Percentiles rank a stretch among this genome's conserved stretches.
phyloP scores from a whole-genome alignment of 2,113 vertebrate genomes.

The Crotalus horridus region DNA sequence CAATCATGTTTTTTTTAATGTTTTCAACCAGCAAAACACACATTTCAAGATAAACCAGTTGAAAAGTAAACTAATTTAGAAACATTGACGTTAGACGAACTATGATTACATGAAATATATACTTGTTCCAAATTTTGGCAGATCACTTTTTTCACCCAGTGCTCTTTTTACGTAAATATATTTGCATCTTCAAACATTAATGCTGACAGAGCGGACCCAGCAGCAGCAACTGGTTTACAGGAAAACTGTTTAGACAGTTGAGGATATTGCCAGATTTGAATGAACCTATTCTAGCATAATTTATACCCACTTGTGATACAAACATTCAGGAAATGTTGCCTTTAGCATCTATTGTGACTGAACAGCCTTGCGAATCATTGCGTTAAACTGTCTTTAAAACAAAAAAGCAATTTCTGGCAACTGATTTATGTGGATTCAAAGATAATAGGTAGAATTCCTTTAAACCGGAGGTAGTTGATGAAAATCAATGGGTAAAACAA shows the following conservation, averaged over 20 bases:
- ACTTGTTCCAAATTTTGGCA: neutral
- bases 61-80: neutral
- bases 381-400: rapidly evolving
- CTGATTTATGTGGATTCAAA: rapidly evolving
- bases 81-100: neutral
- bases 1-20: neutral
- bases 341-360: neutral
- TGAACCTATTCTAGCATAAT: neutral
- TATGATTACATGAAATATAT: neutral
- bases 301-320: rapidly evolving
- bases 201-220: conserved; percentile 27
- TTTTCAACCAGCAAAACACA: neutral
- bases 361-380: rapidly evolving
- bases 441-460: neutral
- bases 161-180: neutral
- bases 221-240: neutral
- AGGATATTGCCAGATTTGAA: neutral
- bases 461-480: neutral
- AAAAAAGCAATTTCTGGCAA: neutral
- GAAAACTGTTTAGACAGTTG: conserved; percentile 22
- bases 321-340: neutral
- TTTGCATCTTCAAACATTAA: conserved; percentile 5
- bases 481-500: neutral
- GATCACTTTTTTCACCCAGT: neutral
- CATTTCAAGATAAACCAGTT: neutral